Conservation (phyloP, 2,113 vertebrate genomes). For the Neolamprologus sp. region DNA sequence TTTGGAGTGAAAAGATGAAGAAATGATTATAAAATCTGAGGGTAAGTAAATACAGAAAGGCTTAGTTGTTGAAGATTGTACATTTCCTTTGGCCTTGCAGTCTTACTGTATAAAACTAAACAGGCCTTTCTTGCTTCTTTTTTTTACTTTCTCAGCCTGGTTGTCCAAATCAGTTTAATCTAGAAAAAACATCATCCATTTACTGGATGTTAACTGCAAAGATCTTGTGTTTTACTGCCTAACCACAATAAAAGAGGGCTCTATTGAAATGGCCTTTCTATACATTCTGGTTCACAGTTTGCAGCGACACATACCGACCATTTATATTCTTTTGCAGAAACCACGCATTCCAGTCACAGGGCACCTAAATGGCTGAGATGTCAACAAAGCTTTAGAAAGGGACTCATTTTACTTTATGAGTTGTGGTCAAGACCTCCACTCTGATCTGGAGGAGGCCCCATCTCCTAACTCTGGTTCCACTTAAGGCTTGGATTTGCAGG, state of each 20-base stretch:
- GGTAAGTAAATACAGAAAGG: neutral
- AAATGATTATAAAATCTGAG: neutral
- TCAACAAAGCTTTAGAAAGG: conserved; percentile 9
- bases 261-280: neutral
- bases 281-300: neutral
- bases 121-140: neutral
- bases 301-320: conserved; percentile 42
- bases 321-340: conserved; percentile 33
- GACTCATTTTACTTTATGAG: conserved; percentile 40
- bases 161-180: neutral
- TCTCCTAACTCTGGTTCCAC: conserved; percentile 21
- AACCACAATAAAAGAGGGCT: conserved; percentile 39
- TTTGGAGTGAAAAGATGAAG: neutral
- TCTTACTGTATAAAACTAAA: neutral
- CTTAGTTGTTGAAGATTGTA: neutral
- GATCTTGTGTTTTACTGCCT: neutral
- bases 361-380: conserved; percentile 37
- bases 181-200: neutral
- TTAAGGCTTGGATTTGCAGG: neutral
- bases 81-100: neutral
- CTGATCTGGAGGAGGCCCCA: conserved; percentile 8
- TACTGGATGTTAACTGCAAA: neutral
- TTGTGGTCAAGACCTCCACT: conserved; percentile 34
- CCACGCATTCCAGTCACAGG: conserved; percentile 43
- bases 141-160: neutral